phyloP scores from a whole-genome alignment of 2,888 invertebrate species.

The Diaperis boleti region DNA sequence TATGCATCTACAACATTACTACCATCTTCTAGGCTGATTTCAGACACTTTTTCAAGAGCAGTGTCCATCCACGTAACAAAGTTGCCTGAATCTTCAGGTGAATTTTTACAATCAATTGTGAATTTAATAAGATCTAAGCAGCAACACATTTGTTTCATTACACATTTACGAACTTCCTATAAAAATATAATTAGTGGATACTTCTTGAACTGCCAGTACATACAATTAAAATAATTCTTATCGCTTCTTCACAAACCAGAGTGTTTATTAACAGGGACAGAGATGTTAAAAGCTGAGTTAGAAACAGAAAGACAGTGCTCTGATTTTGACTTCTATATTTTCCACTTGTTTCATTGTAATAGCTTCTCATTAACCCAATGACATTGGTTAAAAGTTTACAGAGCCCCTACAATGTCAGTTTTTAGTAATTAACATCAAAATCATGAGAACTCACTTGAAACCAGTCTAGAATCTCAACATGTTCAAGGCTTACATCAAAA shows the following conservation, averaged over 20 bases:
- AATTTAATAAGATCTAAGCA: slow-evolving; percentile 52
- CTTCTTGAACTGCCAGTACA: slow-evolving; percentile 16
- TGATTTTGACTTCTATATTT: slow-evolving; percentile 45
- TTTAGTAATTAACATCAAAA: slow-evolving; percentile 51
- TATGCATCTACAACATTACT: slow-evolving; percentile 38
- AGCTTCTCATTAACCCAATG: slow-evolving; percentile 40
- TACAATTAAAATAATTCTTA: slow-evolving; percentile 45
- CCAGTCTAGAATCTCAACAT: slow-evolving; percentile 42
- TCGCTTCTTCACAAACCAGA: slow-evolving; percentile 48
- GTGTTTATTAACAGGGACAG: slow-evolving; percentile 48
- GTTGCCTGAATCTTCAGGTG: slow-evolving; percentile 47
- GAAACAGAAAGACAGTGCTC: slow-evolving; percentile 43
- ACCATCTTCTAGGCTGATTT: slow-evolving; percentile 51
- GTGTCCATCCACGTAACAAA: slow-evolving; percentile 62
- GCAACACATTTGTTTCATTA: slow-evolving; percentile 51
- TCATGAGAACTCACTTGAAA: slow-evolving; percentile 40
- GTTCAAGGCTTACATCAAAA: slow-evolving; percentile 10
- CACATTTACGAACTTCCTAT: slow-evolving; percentile 54
- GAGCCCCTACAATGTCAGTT: slow-evolving; percentile 35
- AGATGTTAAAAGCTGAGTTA: slow-evolving; percentile 48
- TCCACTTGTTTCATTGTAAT: slow-evolving; percentile 35
- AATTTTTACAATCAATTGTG: slow-evolving; percentile 34
- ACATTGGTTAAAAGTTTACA: slow-evolving; percentile 44
- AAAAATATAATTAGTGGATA: not conserved
- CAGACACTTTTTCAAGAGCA: slow-evolving; percentile 57